Conservation (phyloP, 2,888 invertebrate genomes). For the Iselma pallidipennis region DNA sequence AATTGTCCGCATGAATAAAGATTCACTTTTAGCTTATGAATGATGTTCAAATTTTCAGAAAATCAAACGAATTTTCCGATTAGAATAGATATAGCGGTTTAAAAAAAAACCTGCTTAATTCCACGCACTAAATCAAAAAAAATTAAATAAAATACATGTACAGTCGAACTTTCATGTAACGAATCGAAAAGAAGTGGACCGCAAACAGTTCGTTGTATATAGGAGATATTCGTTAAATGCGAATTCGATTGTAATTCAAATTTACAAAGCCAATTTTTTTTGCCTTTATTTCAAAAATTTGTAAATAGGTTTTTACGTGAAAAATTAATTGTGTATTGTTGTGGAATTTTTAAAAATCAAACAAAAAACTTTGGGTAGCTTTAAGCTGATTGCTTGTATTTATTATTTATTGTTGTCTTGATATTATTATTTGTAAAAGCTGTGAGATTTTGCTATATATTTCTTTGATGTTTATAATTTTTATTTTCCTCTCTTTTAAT, state of each 20-base stretch:
- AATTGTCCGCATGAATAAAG: too few species aligned
- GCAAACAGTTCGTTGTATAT: too few species aligned
- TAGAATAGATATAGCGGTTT: too few species aligned
- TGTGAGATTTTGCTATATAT: constrained; percentile 1
- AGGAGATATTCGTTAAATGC: too few species aligned
- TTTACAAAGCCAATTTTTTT: background rate
- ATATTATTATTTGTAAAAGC: background rate
- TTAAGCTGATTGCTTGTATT: background rate
- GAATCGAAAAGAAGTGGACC: too few species aligned
- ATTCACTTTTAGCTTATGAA: background rate
- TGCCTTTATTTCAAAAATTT: too few species aligned
- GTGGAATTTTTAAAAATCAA: background rate
- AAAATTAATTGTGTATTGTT: background rate
- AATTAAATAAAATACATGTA: too few species aligned
- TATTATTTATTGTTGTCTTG: background rate
- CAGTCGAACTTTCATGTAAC: too few species aligned
- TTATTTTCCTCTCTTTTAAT: constrained; percentile 27
- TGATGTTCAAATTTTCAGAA: background rate
- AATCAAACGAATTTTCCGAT: background rate
- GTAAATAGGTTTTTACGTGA: background rate
- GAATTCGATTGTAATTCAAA: too few species aligned
- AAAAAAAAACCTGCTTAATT: too few species aligned
- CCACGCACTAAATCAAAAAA: too few species aligned
- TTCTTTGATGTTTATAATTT: constrained; percentile 18
- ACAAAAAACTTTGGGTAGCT: background rate